Percentiles rank a stretch among this genome's conserved stretches.
Evolutionary conservation across 2,113 vertebrate genomes (phyloP).

Genomic region (Hucho hucho): DNA sequence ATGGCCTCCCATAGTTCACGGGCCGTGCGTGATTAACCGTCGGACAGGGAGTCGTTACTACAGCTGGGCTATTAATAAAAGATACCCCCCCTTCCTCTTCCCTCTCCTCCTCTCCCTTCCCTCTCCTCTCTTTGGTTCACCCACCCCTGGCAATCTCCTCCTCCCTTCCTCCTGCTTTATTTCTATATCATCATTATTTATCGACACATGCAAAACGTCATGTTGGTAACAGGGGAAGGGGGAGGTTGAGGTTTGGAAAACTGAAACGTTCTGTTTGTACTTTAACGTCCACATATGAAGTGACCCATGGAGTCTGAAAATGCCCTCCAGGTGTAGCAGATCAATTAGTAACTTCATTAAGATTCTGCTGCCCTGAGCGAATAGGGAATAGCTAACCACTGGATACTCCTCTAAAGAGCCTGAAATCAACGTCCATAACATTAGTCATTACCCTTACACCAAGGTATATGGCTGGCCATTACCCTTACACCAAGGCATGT

Average conservation of each 20-base stretch:
- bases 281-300: no score
- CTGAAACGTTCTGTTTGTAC: no score
- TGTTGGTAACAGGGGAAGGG: slow-evolving; percentile 50
- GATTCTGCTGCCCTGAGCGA: slow-evolving; percentile 44
- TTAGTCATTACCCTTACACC: no score
- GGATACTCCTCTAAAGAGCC: slow-evolving; percentile 38
- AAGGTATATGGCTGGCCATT: neutral
- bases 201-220: slow-evolving; percentile 43
- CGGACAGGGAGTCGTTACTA: slow-evolving; percentile 70
- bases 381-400: slow-evolving; percentile 17
- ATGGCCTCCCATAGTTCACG: slow-evolving; percentile 67
- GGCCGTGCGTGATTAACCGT: slow-evolving; percentile 75
- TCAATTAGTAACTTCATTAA: slow-evolving; percentile 74
- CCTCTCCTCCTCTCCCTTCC: slow-evolving; percentile 5
- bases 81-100: slow-evolving; percentile 43
- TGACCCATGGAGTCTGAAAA: neutral
- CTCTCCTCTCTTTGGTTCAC: slow-evolving; percentile 38
- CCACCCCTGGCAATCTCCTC: slow-evolving; percentile 23
- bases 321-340: slow-evolving; percentile 61
- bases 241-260: neutral
- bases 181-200: slow-evolving; percentile 54
- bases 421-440: slow-evolving; percentile 33
- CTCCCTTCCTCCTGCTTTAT: slow-evolving; percentile 36
- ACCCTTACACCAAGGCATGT: no score
- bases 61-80: slow-evolving; percentile 80